A percentile compares a stretch with the other conserved stretches of the same genome.
Evolutionary conservation across 2,113 vertebrate species (phyloP).

Genomic region (Myrmecobius fasciatus): DNA sequence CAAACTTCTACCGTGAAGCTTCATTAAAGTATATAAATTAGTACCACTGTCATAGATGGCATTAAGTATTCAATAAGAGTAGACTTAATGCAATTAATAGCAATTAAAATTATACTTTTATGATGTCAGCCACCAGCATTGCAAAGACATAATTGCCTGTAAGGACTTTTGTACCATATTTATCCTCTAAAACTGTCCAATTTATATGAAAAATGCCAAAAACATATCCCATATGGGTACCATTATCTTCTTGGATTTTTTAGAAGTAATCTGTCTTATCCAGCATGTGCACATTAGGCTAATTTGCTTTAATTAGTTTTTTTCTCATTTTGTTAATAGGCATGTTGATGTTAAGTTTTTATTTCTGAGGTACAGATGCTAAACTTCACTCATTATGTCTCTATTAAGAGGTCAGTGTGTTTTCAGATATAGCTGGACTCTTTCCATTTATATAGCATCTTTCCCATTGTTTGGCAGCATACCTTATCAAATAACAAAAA

Average conservation of each 20-base stretch:
- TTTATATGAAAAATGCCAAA: slow-evolving; percentile 92
- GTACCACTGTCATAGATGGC: slow-evolving; percentile 85
- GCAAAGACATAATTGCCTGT: slow-evolving; percentile 91
- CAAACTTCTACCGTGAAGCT: slow-evolving; percentile 85
- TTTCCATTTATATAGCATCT: slow-evolving; percentile 37
- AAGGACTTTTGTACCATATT: slow-evolving; percentile 88
- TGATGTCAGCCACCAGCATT: slow-evolving; percentile 89
- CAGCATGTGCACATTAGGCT: slow-evolving; percentile 87
- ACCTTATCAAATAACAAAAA: slow-evolving; percentile 49
- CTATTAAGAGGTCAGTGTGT: slow-evolving; percentile 73
- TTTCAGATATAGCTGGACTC: slow-evolving; percentile 54
- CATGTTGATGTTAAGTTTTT: slow-evolving; percentile 84
- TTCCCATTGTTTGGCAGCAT: slow-evolving; percentile 40
- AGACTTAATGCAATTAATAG: slow-evolving; percentile 93
- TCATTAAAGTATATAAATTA: slow-evolving; percentile 92
- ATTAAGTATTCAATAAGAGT: slow-evolving; percentile 92
- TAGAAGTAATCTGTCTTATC: slow-evolving; percentile 88
- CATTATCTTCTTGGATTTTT: slow-evolving; percentile 89
- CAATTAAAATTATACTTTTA: slow-evolving; percentile 93
- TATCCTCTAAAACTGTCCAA: slow-evolving; percentile 91
- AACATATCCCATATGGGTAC: slow-evolving; percentile 89
- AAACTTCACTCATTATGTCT: slow-evolving; percentile 75
- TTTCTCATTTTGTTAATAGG: slow-evolving; percentile 87
- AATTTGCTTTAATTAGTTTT: slow-evolving; percentile 92
- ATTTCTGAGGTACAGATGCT: slow-evolving; percentile 78